A percentile compares a stretch with the other conserved stretches of the same genome.
Evolutionary conservation across 2,113 vertebrate genomes (phyloP).

Genomic region (Motacilla tschutschensis): DNA sequence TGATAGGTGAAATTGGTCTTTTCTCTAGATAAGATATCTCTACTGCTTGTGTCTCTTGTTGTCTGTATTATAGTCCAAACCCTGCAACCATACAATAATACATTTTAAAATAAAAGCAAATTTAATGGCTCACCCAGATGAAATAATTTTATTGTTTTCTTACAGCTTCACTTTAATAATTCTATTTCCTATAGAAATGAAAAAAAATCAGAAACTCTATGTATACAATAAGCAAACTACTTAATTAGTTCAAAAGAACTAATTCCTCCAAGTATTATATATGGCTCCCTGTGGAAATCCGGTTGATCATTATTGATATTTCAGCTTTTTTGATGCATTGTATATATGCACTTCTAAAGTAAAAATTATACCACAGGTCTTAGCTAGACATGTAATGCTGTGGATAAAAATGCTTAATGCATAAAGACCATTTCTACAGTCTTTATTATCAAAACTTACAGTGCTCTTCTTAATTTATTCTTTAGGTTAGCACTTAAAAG

Average conservation of each 20-base stretch:
- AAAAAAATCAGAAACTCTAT: background rate
- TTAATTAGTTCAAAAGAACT: background rate
- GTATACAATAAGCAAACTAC: background rate
- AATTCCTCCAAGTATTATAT: background rate
- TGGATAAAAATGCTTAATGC: background rate
- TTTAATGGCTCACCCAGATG: background rate
- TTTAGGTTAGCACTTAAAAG: background rate
- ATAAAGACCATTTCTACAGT: background rate
- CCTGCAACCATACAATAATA: background rate
- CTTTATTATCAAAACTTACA: background rate
- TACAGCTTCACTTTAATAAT: background rate
- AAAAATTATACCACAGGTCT: background rate
- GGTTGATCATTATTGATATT: background rate
- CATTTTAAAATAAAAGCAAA: background rate
- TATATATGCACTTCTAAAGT: background rate
- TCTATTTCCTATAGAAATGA: background rate
- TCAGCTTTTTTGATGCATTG: background rate
- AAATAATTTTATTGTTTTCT: background rate
- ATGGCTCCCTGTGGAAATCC: background rate
- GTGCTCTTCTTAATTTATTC: background rate
- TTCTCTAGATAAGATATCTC: background rate
- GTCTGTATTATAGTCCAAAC: background rate
- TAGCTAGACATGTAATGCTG: background rate
- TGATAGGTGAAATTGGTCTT: background rate
- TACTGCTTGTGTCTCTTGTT: background rate